Evolutionary conservation across 2,888 invertebrate species (phyloP).

Genomic region (Eudemis profundana): DNA sequence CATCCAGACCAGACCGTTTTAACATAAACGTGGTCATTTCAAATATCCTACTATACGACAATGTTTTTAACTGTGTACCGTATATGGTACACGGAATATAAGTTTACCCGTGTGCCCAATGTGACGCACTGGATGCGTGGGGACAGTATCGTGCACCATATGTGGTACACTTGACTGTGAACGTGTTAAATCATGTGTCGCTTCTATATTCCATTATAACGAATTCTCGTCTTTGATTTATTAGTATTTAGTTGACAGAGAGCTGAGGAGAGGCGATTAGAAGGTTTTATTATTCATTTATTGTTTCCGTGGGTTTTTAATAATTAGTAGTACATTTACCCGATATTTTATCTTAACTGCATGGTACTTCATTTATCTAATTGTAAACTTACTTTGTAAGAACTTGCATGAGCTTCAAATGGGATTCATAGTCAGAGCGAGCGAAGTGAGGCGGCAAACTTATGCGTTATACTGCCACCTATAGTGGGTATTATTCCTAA

Average conservation of each 20-base stretch:
- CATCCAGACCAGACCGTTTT: no score
- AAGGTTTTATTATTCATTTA: constrained; percentile 84
- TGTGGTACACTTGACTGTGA: not conserved
- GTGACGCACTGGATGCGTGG: no score
- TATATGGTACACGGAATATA: not conserved
- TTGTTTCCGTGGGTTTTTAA: constrained; percentile 77
- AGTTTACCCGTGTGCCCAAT: no score
- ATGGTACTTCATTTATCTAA: constrained; percentile 69
- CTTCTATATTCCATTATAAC: constrained; percentile 9
- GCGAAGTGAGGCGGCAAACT: constrained; percentile 15
- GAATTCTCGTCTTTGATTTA: constrained; percentile 24
- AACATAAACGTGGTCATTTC: no score
- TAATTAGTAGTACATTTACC: constrained; percentile 58
- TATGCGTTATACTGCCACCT: constrained; percentile 5
- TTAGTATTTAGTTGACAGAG: constrained; percentile 55
- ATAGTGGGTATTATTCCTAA: not conserved
- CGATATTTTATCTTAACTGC: constrained; percentile 67
- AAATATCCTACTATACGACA: no score
- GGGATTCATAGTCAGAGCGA: constrained; percentile 30
- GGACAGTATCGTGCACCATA: not conserved
- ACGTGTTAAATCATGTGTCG: not conserved
- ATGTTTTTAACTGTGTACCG: no score
- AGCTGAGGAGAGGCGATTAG: constrained; percentile 55
- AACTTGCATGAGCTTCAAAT: constrained; percentile 74
- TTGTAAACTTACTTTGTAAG: constrained; percentile 62